These are phyloP conservation scores for Alectura lathami DNA, from an alignment of 2,113 vertebrate genomes.

Conservation along the genomic window DNA sequence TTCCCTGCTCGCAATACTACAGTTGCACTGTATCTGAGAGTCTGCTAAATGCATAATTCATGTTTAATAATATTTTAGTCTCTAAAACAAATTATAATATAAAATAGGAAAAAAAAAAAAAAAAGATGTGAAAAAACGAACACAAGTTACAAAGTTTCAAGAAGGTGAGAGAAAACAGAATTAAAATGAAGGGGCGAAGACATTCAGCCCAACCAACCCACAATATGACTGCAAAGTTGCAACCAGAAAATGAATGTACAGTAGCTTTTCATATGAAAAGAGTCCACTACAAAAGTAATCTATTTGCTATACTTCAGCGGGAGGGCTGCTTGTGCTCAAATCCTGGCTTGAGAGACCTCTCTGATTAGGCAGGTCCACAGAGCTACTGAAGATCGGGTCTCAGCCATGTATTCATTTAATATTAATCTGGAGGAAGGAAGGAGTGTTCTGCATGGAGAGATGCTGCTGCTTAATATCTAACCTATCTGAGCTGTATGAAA, in stretches of 20 bases:
- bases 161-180: not conserved
- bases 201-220: not conserved
- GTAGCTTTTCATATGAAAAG: not conserved
- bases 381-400: not conserved
- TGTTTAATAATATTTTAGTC: conserved; percentile 53
- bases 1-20: conserved; percentile 21
- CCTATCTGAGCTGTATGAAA: not conserved
- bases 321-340: not conserved
- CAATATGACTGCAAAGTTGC: not conserved
- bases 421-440: not conserved
- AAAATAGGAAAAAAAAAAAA: conserved; percentile 39
- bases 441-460: not conserved
- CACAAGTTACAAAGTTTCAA: not conserved
- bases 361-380: not conserved
- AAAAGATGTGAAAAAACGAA: not conserved
- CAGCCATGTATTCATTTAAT: not conserved
- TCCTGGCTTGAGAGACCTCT: not conserved
- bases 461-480: not conserved
- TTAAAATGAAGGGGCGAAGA: not conserved
- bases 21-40: conserved; percentile 21
- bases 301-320: not conserved
- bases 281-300: not conserved
- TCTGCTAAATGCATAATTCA: conserved; percentile 61
- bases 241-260: not conserved
- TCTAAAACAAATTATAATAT: conserved; percentile 34